Evolutionary conservation across 2,113 vertebrate genomes (phyloP), one percentile per base, ranked within the genome.

Genomic region (Speoplatyrhinus poulsoni): DNA sequence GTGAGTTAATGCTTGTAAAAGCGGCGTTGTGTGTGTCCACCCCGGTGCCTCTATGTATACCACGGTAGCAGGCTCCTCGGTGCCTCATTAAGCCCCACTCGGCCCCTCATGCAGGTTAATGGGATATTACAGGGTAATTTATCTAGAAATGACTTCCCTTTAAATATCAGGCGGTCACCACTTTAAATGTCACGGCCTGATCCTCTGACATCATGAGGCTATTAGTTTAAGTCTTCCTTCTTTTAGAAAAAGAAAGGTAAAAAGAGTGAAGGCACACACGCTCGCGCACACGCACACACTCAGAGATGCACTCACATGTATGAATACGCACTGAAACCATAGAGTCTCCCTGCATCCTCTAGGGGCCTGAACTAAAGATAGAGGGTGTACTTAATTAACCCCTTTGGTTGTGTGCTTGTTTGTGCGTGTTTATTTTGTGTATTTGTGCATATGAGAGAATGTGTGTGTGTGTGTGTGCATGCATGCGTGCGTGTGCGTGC

Each of bases 1-100:
- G 98, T 99, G 92, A 97, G 96, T 95, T 67, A 4, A 62, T 19
- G 6, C 3, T 64, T 55, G 72, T 46, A 12, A 33, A 65, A 48
- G 52, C 52, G 64, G 47, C 13, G 12, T 60, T 49, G 62, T 33
- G 49, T 54, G 46, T 36, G 2, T 10, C 59, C 11, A 46, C 12
- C 2, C 0, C 49, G 11, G 49, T 9, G 6, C 36, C 48, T 12
- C 48, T 49, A 49, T 52, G 49, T 52, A 11, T 11, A 70, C 70
- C 53, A 50, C 59, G 49, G 8, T 55, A 58, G 33, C 19, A 52
- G 48, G 15, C 46, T 36, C 62, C 57, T 66, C 41, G 59, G 72
- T 57, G 69, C 70, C 65, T 72, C 67, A 64, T 79, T 86, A 66
- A 67, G 66, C 48, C 63, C 33, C 65, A 52, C 53, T 49, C 67